Percentiles rank a stretch among this genome's conserved stretches.
phyloP scores from a whole-genome alignment of 2,113 vertebrate genomes.

The Globicephala melas region DNA sequence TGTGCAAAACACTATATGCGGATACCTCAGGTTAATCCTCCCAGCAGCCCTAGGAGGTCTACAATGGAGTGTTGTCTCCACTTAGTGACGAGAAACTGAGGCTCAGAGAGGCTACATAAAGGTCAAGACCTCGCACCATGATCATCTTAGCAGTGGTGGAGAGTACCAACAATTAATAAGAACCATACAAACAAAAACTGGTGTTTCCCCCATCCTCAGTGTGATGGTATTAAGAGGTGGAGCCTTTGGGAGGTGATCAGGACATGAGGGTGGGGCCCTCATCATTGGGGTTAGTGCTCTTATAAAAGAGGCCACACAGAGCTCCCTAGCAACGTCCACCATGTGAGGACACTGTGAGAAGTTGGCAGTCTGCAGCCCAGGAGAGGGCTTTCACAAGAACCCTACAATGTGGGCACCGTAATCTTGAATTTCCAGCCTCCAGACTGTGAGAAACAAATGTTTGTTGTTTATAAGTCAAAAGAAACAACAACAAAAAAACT shows the following conservation, averaged over 20 bases:
- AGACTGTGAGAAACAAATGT: neutral
- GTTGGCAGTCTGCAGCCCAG: neutral
- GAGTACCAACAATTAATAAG: rapidly evolving
- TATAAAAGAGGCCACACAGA: neutral
- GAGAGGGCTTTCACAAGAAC: neutral
- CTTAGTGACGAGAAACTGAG: neutral
- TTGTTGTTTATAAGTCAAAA: neutral
- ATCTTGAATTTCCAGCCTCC: neutral
- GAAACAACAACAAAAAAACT: neutral
- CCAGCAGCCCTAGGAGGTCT: neutral
- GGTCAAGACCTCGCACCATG: no score
- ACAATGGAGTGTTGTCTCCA: rapidly evolving
- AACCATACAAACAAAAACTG: neutral
- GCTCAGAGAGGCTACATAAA: neutral
- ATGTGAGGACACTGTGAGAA: neutral
- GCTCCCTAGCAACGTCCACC: neutral
- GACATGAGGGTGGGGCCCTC: neutral
- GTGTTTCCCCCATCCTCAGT: neutral
- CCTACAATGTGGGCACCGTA: neutral
- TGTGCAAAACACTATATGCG: neutral
- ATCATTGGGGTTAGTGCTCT: neutral
- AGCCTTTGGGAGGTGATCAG: neutral
- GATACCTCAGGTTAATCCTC: rapidly evolving
- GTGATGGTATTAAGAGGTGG: neutral
- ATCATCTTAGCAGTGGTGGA: neutral